Conservation (phyloP, 30 jellyfish, hydroid and myxozoan species). For the Haliclystus octoradiatus region DNA sequence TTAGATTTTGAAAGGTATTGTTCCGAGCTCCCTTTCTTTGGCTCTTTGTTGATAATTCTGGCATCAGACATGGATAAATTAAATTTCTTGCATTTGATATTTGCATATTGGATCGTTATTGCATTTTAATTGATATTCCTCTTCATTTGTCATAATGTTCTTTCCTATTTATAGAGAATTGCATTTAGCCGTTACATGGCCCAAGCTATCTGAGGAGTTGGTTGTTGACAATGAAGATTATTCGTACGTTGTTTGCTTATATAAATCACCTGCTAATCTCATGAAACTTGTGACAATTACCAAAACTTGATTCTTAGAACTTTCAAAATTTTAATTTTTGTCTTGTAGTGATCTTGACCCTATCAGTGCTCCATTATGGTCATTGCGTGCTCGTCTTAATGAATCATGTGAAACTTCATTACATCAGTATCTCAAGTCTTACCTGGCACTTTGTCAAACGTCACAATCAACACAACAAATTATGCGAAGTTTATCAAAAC, state of each 20-base stretch:
- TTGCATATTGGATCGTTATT: no score
- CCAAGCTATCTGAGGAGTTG: slow-evolving; percentile 59
- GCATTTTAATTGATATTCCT: no score
- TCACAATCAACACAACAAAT: slow-evolving; percentile 72
- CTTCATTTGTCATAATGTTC: no score
- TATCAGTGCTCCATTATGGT: slow-evolving; percentile 84
- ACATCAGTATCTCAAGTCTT: slow-evolving; percentile 40
- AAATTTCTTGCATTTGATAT: no score
- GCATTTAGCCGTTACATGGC: slow-evolving; percentile 85
- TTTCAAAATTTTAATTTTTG: no score
- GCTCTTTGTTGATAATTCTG: no score
- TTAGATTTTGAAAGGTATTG: no score
- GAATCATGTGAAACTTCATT: slow-evolving; percentile 53
- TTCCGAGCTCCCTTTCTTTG: no score
- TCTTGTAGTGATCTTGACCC: slow-evolving; percentile 77
- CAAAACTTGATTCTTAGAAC: no score
- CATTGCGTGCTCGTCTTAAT: slow-evolving; percentile 55
- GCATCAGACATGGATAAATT: no score
- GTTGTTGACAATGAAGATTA: slow-evolving; percentile 64
- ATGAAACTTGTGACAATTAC: no score
- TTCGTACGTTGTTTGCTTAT: slow-evolving; percentile 38
- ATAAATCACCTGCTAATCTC: no score
- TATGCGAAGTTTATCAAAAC: slow-evolving; percentile 74
- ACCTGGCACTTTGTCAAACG: slow-evolving; percentile 48
- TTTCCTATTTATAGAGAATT: slow-evolving; percentile 37